Evolutionary conservation across 1,140 invertebrate genomes (phyloP), one percentile per base, ranked within the genome.

Genomic region (Chrysoperla carnea): DNA sequence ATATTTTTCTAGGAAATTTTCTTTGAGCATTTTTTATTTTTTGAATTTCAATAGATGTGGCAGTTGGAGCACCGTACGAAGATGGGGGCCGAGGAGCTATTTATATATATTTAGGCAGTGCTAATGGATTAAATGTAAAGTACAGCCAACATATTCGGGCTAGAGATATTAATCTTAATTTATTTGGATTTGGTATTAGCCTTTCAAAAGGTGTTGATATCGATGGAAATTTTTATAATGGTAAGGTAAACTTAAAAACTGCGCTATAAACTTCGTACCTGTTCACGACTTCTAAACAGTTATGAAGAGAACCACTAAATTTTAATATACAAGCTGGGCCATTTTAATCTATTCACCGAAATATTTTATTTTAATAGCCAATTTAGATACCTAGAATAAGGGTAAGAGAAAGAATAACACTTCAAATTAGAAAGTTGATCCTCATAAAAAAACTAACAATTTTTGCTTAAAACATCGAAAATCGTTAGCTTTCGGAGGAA

Each of bases 51-150:
- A 36, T 47, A 54, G 69, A 72, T 47, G 46, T 72, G 12, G 63
- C 66, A 11, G 59, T 72, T 4, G 63, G 66, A 12, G 67, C 68
- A 11, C 69, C 70, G 0, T 68, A 67, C 42, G 66, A 66, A 47
- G 55, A 63, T 40, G 52, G 58, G 9, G 55, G 53, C n/a, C 50
- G 48, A 36, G 70, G 70, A 9, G 60, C 56, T n/a, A 50, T 72
- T 13, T 68, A 68, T 40, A 61, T 72, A 15, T 71, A 60, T 46
- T 58, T 59, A 36, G 68, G 67, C 8, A 49, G 68, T 15, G 56
- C 52, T 8, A 50, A 64, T 29, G 69, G 70, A 7, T 48, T 72
- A 8, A 51, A 50, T 12, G 50, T 46, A 6, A 61, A 54, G 31
- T 57, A 57, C 6, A 53, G 61, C 23, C 73, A 76, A 50, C 52